Percentiles rank a stretch among this genome's conserved stretches.
Conservation (phyloP, 1,140 invertebrate genomes). For the Spodoptera frugiperda region DNA sequence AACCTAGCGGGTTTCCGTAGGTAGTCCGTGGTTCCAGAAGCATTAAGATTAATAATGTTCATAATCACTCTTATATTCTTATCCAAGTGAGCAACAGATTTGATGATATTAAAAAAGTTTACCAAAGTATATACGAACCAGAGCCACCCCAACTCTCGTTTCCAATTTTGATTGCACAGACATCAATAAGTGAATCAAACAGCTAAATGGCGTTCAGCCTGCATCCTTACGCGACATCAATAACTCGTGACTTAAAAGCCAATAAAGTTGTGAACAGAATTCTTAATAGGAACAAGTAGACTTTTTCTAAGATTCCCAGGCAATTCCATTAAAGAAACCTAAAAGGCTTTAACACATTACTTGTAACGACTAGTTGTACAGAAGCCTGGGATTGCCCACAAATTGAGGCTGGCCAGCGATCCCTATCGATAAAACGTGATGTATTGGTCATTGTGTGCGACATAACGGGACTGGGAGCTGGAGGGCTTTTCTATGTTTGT, state of each 20-base stretch:
- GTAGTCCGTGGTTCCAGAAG: too few relatives aligned
- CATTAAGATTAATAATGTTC: too few relatives aligned
- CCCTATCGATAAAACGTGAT: constrained; percentile 32
- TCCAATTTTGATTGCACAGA: constrained; percentile 1
- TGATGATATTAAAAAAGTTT: neutral
- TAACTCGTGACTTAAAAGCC: constrained; percentile 1
- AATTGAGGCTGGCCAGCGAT: constrained; percentile 27
- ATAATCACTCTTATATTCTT: too few relatives aligned
- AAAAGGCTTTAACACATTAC: constrained; percentile 12
- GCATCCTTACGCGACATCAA: neutral
- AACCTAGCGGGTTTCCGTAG: too few relatives aligned
- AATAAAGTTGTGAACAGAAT: constrained; percentile 26
- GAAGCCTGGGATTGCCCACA: constrained; percentile 25
- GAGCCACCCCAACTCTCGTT: neutral
- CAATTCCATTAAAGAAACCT: constrained; percentile 5
- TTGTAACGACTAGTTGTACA: constrained; percentile 25
- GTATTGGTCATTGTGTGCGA: constrained; percentile 32
- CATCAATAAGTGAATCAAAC: constrained; percentile 20
- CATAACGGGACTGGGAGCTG: constrained; percentile 15
- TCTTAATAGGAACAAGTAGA: neutral
- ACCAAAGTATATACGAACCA: neutral
- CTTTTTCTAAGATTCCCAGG: constrained; percentile 24
- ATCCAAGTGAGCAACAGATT: too few relatives aligned
- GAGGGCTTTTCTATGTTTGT: constrained; percentile 16
- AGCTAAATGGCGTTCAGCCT: neutral